These are phyloP conservation scores for Cheilosia grossa DNA, from an alignment of 2,888 invertebrate species.

Conservation along the genomic window DNA sequence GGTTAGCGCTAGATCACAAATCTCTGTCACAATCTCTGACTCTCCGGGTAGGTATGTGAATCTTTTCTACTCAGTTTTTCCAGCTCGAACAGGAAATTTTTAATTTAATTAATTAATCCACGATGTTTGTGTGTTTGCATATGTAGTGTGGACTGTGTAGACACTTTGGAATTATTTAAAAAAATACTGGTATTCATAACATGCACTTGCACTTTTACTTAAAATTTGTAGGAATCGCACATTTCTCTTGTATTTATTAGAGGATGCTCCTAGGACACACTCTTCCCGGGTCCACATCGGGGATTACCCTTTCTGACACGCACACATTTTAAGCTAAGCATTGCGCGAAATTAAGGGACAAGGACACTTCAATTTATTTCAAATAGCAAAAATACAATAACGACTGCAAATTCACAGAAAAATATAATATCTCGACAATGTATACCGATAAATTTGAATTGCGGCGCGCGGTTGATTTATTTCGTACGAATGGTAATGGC, in stretches of 20 bases:
- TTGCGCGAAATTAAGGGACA: conserved; percentile 16
- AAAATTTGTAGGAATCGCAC: neutral
- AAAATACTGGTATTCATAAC: neutral
- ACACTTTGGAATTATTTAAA: conserved; percentile 1
- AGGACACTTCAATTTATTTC: neutral
- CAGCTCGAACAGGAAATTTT: conserved; percentile 82
- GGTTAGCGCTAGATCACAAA: conserved; percentile 21
- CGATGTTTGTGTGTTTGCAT: conserved; percentile 54
- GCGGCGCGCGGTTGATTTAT: conserved; percentile 50
- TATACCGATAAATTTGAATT: conserved; percentile 28
- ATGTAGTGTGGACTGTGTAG: neutral
- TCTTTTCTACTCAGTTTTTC: conserved; percentile 48
- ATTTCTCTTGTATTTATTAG: conserved; percentile 8
- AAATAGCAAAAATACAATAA: neutral
- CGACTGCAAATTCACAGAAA: neutral
- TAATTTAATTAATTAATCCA: conserved; percentile 83
- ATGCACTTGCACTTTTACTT: conserved; percentile 31
- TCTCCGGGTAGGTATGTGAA: conserved; percentile 8
- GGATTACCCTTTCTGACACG: conserved; percentile 68
- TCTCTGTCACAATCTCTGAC: conserved; percentile 16
- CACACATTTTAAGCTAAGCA: conserved; percentile 58
- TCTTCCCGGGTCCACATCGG: conserved; percentile 43
- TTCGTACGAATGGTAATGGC: conserved; percentile 40
- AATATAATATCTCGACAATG: conserved; percentile 1
- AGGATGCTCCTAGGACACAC: conserved; percentile 20